Evolutionary conservation across 2,888 invertebrate genomes (phyloP), one percentile per base, ranked within the genome.

Genomic region (Alloplasta piceator): DNA sequence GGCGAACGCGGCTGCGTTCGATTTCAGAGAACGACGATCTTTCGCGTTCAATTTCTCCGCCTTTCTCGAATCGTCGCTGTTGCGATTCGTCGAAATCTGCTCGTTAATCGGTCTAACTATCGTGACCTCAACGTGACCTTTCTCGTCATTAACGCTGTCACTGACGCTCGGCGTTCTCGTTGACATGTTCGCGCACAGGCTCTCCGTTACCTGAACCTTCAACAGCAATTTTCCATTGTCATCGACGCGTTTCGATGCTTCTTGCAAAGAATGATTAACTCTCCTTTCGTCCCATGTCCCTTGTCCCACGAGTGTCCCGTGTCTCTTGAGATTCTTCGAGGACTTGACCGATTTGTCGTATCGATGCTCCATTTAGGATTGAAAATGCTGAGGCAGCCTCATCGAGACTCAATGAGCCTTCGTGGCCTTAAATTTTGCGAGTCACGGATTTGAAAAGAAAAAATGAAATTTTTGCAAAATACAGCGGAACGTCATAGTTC

Each of bases 171-270:
- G 6, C 7, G 26, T 50, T 50, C 16, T 66, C 14, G 43, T 64
- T 48, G 74, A 72, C 41, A 74, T 61, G 6, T 52, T 66, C n/a
- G 75, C 36, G 58, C 12, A 70, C 26, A 66, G 74, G 46, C 71
- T 80, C 64, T 83, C 67, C 26, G 61, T 79, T 16, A 83, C 70
- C 46, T 80, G 66, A 10, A 77, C 74, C 43, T 82, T 73, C 6
- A 80, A 58, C 14, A 78, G 55, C 12, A 82, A n/a, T 12, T 71
- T 52, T 4, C 39, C 55, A 64, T 64, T 63, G 6, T 73, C 74
- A 12, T 38, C 46, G 6, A 48, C 16, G 16, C 36, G 39, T 38
- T 26, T 46, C 26, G 70, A 46, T 16, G 39, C 16, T 5, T n/a
- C 58, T 52, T 46, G 14, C 41, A 6, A 9, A 10, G 10, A 43